phyloP scores from a whole-genome alignment of 2,888 invertebrate genomes.

The Ectemnius cavifrons region DNA sequence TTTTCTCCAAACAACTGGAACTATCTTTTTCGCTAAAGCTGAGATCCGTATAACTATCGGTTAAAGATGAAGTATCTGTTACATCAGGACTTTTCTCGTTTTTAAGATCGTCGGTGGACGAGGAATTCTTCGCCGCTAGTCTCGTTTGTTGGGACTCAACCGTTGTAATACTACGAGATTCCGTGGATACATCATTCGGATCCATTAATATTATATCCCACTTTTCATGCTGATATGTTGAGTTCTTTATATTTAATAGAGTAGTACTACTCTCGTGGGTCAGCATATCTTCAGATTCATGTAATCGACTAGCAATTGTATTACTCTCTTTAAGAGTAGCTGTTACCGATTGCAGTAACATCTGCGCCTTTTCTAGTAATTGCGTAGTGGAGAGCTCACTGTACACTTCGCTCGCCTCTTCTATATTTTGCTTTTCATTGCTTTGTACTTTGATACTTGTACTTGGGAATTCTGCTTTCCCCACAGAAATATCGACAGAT shows the following conservation, averaged over 20 bases:
- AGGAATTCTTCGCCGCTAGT: slow-evolving; percentile 21
- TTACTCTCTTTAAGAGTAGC: slow-evolving; percentile 77
- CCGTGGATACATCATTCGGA: slow-evolving; percentile 28
- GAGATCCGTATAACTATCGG: slow-evolving; percentile 60
- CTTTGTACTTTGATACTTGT: slow-evolving; percentile 37
- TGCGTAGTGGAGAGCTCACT: slow-evolving; percentile 68
- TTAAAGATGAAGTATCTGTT: slow-evolving; percentile 58
- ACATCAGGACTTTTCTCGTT: slow-evolving; percentile 48
- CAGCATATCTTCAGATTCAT: slow-evolving; percentile 61
- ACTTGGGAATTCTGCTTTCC: slow-evolving; percentile 40
- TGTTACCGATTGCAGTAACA: slow-evolving; percentile 76
- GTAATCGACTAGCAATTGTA: slow-evolving; percentile 70
- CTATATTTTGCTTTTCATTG: background rate
- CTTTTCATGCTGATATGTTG: slow-evolving; percentile 19
- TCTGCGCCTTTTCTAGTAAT: slow-evolving; percentile 77
- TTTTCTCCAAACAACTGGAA: slow-evolving; percentile 14
- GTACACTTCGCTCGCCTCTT: slow-evolving; percentile 26
- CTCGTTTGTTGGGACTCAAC: background rate
- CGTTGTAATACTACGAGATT: slow-evolving; percentile 17
- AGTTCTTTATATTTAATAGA: slow-evolving; percentile 32
- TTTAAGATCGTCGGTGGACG: slow-evolving; percentile 18
- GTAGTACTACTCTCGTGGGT: slow-evolving; percentile 44
- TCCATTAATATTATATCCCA: slow-evolving; percentile 22
- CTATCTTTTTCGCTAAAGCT: slow-evolving; percentile 36
- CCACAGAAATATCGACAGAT: slow-evolving; percentile 4